Evolutionary conservation across 2,113 vertebrate species (phyloP), one percentile per base, ranked within the genome.

Genomic region (Anoura caudifer): DNA sequence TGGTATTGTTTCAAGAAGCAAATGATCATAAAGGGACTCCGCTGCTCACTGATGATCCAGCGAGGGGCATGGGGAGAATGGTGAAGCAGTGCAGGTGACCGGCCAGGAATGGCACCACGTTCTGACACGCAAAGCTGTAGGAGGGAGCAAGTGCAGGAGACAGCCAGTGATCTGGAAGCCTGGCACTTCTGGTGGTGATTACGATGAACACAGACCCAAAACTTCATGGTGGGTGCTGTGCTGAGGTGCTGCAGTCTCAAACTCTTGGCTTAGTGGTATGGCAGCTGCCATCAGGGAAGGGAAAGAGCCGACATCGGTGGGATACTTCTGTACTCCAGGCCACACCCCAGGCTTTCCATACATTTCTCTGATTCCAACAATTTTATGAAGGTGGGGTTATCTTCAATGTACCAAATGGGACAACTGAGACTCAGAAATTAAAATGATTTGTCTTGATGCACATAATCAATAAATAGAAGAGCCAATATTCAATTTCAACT

Each of bases 401-500:
- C 45, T 90, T 36, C 20, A 65, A 47, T 82, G 81, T 52, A 94
- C 22, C 59, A 87, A 90, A 33, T 83, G 50, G 76, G 26, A 75
- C 5, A 90, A 56, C 28, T 41, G 50, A 86, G n/a, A 90, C 5
- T 36, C 15, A 56, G 43, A 69, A 61, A 15, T 22, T n/a, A 33
- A 67, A 52, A 75, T 67, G 56, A 24, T 4, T 56, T 31, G 6
- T 70, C 65, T 15, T 65, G 54, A 79, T 22, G 36, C 36, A 72
- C 3, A 43, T 33, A 79, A 38, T 2, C 73, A 67, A n/a, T 69
- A 36, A 67, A 31, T 5, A 22, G 0, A 82, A 94, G 26, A 79
- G 28, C 24, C 33, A 15, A 50, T 41, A 75, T 22, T 81, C 22
- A 43, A 28, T 41, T 67, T 56, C 59, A 65, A 87, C 54, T 75